Conservation (phyloP, 2,113 vertebrate species). For the Alouatta palliata region DNA sequence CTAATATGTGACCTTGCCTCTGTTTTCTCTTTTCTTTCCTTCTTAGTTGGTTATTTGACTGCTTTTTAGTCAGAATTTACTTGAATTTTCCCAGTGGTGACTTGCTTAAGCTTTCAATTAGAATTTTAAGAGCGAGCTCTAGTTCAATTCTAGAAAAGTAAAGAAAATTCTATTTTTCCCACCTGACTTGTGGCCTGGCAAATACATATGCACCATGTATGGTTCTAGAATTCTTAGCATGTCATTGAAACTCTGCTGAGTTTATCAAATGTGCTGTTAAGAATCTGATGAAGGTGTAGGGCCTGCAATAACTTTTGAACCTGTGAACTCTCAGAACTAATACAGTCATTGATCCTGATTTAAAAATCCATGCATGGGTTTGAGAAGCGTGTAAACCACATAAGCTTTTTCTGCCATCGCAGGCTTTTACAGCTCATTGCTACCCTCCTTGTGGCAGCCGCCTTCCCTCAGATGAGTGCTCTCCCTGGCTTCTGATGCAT, state of each 20-base stretch:
- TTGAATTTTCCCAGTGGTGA: background rate
- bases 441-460: background rate
- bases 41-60: background rate
- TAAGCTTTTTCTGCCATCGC: background rate
- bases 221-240: background rate
- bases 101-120: background rate
- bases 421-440: background rate
- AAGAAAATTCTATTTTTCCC: background rate
- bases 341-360: background rate
- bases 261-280: background rate
- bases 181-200: background rate
- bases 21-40: background rate
- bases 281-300: background rate
- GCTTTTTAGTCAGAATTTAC: background rate
- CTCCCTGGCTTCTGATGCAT: background rate
- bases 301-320: background rate
- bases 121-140: background rate
- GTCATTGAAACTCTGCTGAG: background rate
- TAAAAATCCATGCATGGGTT: background rate
- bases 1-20: background rate
- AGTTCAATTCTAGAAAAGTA: background rate
- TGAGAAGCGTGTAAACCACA: background rate
- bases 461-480: background rate
- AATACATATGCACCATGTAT: accelerated
- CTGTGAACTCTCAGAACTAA: background rate